These are phyloP conservation scores for Megathymus violae DNA, from an alignment of 1,140 invertebrate species.

Conservation along the genomic window DNA sequence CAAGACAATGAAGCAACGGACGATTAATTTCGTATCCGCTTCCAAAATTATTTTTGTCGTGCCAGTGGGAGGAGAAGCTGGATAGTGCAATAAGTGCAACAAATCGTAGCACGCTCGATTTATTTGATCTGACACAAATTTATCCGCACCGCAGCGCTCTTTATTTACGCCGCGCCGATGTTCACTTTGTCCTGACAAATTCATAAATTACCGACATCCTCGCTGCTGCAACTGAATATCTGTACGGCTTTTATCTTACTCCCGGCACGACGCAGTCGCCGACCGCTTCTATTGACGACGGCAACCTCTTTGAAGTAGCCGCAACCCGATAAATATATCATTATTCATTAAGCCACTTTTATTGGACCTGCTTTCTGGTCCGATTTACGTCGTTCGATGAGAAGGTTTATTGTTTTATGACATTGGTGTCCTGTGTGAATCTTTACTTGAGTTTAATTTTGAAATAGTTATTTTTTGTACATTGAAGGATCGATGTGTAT, in stretches of 20 bases:
- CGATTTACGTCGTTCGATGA: slow-evolving; percentile 2
- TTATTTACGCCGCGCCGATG: slow-evolving; percentile 79
- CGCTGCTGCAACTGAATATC: slow-evolving; percentile 57
- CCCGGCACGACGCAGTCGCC: slow-evolving; percentile 56
- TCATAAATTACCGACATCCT: slow-evolving; percentile 84
- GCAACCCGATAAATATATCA: slow-evolving; percentile 42
- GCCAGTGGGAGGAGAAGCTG: slow-evolving; percentile 45
- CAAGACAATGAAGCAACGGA: slow-evolving; percentile 5
- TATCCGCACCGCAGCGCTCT: slow-evolving; percentile 73
- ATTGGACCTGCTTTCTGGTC: slow-evolving; percentile 25
- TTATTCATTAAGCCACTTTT: slow-evolving; percentile 30
- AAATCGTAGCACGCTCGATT: slow-evolving; percentile 67
- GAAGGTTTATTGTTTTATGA: slow-evolving; percentile 18
- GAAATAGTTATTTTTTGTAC: too few species aligned
- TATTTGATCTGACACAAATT: slow-evolving; percentile 83
- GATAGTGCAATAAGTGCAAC: slow-evolving; percentile 70
- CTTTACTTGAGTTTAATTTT: too few species aligned
- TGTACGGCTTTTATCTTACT: slow-evolving; percentile 74
- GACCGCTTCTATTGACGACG: slow-evolving; percentile 69
- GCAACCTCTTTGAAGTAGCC: slow-evolving; percentile 61
- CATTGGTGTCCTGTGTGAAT: too few species aligned
- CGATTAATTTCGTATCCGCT: slow-evolving; percentile 7
- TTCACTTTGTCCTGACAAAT: slow-evolving; percentile 82
- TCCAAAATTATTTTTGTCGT: slow-evolving; percentile 32
- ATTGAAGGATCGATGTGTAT: too few species aligned